Evolutionary conservation across 2,888 invertebrate genomes (phyloP).

Genomic region (Drosophila meridionalis): DNA sequence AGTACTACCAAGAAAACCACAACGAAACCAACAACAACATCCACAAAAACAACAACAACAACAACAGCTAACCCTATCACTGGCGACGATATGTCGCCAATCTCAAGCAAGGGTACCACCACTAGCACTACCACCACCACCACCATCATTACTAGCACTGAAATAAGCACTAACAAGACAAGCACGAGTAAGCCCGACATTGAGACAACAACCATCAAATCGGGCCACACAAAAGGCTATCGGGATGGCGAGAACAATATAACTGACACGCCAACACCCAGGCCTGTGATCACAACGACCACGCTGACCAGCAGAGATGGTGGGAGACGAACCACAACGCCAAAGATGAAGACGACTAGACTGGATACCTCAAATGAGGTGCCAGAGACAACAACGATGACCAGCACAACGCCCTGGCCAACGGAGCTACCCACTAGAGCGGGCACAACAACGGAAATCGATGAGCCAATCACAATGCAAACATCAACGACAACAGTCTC

Average conservation of each 20-base stretch:
- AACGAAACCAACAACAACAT: conserved; percentile 62
- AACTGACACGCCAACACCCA: conserved; percentile 76
- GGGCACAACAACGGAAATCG: conserved; percentile 74
- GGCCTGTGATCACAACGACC: conserved; percentile 60
- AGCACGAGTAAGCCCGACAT: conserved; percentile 52
- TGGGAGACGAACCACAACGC: conserved; percentile 68
- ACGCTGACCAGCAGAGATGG: conserved; percentile 58
- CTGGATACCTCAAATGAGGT: conserved; percentile 83
- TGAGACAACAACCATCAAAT: conserved; percentile 75
- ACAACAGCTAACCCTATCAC: conserved; percentile 65
- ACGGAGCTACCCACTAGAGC: conserved; percentile 71
- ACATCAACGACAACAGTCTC: conserved; percentile 61
- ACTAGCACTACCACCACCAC: conserved; percentile 70
- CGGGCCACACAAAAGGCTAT: conserved; percentile 83
- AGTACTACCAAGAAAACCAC: conserved; percentile 80
- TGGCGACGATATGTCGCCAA: conserved; percentile 32
- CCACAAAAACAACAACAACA: conserved; percentile 36
- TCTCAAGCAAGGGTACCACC: conserved; percentile 66
- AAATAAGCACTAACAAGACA: conserved; percentile 76
- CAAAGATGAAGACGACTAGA: conserved; percentile 83
- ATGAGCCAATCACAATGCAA: conserved; percentile 53
- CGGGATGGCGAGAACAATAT: conserved; percentile 85
- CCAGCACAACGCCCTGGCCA: conserved; percentile 54
- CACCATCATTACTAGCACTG: conserved; percentile 73
- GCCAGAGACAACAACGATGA: conserved; percentile 62